phyloP scores from a whole-genome alignment of 2,888 invertebrate genomes.

The Pediacus dermestoides region DNA sequence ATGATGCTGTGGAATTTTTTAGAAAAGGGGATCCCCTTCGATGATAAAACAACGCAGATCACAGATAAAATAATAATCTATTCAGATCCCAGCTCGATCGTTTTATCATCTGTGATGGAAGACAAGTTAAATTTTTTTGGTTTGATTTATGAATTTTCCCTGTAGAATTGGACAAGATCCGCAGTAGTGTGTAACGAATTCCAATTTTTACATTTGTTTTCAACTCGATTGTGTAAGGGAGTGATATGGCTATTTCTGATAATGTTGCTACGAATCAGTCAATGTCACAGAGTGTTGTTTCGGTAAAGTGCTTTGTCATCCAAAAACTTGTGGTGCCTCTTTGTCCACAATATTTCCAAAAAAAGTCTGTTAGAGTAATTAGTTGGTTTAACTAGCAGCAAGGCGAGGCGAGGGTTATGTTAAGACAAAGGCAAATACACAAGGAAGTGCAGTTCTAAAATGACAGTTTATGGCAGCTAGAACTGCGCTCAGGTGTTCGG shows the following conservation, averaged over 20 bases:
- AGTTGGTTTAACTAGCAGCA: neutral
- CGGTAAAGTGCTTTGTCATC: slow-evolving; percentile 30
- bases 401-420: neutral
- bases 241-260: slow-evolving; percentile 24
- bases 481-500: slow-evolving; percentile 47
- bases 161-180: slow-evolving; percentile 28
- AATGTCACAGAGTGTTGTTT: slow-evolving; percentile 39
- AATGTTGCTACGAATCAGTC: slow-evolving; percentile 35
- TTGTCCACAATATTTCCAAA: slow-evolving; percentile 19
- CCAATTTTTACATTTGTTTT: slow-evolving; percentile 34
- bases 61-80: slow-evolving; percentile 10
- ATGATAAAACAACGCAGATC: neutral
- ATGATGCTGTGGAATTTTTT: too few species aligned
- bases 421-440: too few species aligned
- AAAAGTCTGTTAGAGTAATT: slow-evolving; percentile 1
- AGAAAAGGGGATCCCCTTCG: too few species aligned
- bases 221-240: slow-evolving; percentile 21
- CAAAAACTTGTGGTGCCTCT: slow-evolving; percentile 30
- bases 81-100: slow-evolving; percentile 30
- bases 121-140: slow-evolving; percentile 32
- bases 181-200: slow-evolving; percentile 30
- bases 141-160: slow-evolving; percentile 37
- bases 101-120: slow-evolving; percentile 33
- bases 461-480: slow-evolving; percentile 38
- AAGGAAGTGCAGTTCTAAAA: slow-evolving; percentile 33